Percentiles rank a stretch among this genome's conserved stretches.
These are phyloP conservation scores for Rhinolophus ferrumequinum DNA, from an alignment of 2,113 vertebrate species.

Conservation along the genomic window DNA sequence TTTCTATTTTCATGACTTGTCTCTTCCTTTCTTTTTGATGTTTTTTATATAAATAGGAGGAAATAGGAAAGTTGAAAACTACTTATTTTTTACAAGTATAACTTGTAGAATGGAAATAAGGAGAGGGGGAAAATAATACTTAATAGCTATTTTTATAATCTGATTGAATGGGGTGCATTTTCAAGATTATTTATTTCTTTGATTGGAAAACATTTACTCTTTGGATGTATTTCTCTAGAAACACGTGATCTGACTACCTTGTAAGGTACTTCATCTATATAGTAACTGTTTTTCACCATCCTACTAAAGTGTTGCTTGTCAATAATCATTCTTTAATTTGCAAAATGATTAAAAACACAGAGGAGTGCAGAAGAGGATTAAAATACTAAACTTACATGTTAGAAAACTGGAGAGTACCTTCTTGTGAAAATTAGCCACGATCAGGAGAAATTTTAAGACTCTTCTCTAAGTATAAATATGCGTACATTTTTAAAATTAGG, in stretches of 20 bases:
- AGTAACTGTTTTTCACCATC: not conserved
- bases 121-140: not conserved
- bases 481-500: not conserved
- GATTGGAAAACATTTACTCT: not conserved
- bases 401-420: not conserved
- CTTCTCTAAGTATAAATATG: not conserved
- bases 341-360: not conserved
- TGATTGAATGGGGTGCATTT: not conserved
- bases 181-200: not conserved
- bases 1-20: not conserved
- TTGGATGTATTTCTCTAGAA: not conserved
- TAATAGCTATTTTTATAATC: not conserved
- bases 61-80: not conserved
- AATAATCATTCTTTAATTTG: not conserved
- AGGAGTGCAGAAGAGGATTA: not conserved
- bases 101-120: not conserved
- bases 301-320: not conserved
- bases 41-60: not conserved
- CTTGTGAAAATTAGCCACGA: not conserved
- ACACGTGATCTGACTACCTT: not conserved
- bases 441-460: not conserved
- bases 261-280: not conserved
- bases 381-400: not conserved
- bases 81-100: not conserved
- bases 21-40: not conserved